These are phyloP conservation scores for Argyrosomus regius DNA, from an alignment of 2,797 vertebrate species.

Conservation along the genomic window DNA sequence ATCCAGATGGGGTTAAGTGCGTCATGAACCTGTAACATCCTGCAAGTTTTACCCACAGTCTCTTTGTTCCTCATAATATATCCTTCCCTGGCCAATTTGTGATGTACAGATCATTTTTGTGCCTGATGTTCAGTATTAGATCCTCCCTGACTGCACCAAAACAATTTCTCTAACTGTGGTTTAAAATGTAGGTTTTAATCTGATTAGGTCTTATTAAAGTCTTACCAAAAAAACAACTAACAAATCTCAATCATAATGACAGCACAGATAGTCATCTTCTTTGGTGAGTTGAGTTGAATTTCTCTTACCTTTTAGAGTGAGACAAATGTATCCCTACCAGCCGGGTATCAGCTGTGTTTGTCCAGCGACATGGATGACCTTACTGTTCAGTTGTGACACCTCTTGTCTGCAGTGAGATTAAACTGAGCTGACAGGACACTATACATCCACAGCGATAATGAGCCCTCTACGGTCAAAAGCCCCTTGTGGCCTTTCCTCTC, in stretches of 20 bases:
- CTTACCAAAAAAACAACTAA: not conserved
- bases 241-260: not conserved
- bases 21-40: not conserved
- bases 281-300: not conserved
- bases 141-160: not conserved
- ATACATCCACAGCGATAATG: constrained; percentile 51
- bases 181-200: not conserved
- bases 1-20: not conserved
- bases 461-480: constrained; percentile 38
- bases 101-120: not conserved
- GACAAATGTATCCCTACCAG: constrained; percentile 17
- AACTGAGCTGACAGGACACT: constrained; percentile 50
- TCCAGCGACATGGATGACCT: constrained; percentile 26
- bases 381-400: constrained; percentile 46
- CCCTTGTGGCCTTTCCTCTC: constrained; percentile 13
- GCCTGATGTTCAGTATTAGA: not conserved
- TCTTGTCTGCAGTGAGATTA: constrained; percentile 22
- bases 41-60: not conserved
- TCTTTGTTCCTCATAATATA: too few relatives aligned
- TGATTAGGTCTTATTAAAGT: not conserved
- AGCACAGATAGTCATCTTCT: not conserved
- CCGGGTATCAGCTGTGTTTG: constrained; percentile 41
- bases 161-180: not conserved
- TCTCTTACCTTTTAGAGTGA: constrained; percentile 45
- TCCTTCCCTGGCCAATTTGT: not conserved